phyloP scores from a whole-genome alignment of 2,888 invertebrate genomes.

The Tachina fera region DNA sequence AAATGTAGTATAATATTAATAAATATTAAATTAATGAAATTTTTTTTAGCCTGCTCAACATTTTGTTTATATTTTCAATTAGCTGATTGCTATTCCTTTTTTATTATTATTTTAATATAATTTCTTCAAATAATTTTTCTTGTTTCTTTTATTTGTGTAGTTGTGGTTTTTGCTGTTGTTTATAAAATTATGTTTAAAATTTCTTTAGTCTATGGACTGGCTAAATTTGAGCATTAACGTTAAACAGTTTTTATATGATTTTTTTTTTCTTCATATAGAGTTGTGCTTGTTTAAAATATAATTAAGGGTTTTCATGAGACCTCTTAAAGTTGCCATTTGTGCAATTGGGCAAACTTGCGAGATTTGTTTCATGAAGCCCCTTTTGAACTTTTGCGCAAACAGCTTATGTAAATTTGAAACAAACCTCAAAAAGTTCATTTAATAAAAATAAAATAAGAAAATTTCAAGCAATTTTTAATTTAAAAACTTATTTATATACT shows the following conservation, averaged over 20 bases:
- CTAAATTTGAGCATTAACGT: slow-evolving; percentile 13
- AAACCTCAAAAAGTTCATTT: too few relatives aligned
- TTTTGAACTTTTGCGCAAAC: too few relatives aligned
- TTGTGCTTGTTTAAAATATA: background rate
- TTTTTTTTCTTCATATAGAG: background rate
- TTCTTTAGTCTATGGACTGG: slow-evolving; percentile 25
- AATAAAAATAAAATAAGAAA: too few relatives aligned
- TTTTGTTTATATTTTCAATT: background rate
- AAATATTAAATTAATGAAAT: background rate
- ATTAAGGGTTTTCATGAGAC: too few relatives aligned
- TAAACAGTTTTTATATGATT: background rate
- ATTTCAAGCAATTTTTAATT: too few relatives aligned
- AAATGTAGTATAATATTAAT: too few relatives aligned
- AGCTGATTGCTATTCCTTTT: background rate
- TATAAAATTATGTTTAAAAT: slow-evolving; percentile 7
- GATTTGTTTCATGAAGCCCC: too few relatives aligned
- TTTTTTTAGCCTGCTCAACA: background rate
- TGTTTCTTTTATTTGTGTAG: background rate
- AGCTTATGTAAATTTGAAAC: too few relatives aligned
- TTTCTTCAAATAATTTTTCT: background rate
- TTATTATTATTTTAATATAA: background rate
- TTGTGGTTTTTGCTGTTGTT: background rate
- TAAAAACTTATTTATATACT: too few relatives aligned
- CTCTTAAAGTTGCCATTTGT: too few relatives aligned
- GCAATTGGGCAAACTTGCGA: too few relatives aligned